phyloP scores from a whole-genome alignment of 2,888 invertebrate genomes.

The Hemaris fuciformis region DNA sequence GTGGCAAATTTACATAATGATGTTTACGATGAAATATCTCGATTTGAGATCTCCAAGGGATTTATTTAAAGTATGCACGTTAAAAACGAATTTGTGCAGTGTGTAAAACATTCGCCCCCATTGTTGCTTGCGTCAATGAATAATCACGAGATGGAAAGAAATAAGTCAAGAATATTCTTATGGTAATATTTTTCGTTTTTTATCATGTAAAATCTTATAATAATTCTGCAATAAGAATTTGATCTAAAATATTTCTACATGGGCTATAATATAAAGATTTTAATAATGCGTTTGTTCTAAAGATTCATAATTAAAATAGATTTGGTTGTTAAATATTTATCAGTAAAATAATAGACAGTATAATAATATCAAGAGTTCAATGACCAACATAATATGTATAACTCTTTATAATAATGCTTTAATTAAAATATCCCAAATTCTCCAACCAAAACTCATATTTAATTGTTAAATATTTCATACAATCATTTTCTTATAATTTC shows the following conservation, averaged over 20 bases:
- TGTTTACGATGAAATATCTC: constrained; percentile 18
- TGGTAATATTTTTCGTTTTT: background rate
- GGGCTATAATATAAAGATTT: too few relatives aligned
- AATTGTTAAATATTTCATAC: background rate
- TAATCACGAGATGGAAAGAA: background rate
- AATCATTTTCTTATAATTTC: background rate
- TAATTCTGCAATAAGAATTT: too few relatives aligned
- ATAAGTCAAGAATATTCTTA: background rate
- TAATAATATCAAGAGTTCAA: too few relatives aligned
- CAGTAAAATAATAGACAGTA: too few relatives aligned
- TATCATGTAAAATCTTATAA: too few relatives aligned
- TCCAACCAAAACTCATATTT: too few relatives aligned
- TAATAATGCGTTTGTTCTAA: too few relatives aligned
- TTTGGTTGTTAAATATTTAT: too few relatives aligned
- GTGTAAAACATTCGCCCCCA: background rate
- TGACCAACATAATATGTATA: too few relatives aligned
- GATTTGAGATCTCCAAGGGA: constrained; percentile 9
- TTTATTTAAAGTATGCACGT: background rate
- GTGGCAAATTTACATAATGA: constrained; percentile 7
- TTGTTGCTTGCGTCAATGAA: background rate
- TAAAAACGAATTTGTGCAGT: background rate
- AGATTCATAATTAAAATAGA: too few relatives aligned
- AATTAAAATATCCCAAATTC: background rate
- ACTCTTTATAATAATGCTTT: too few relatives aligned
- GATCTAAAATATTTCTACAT: too few relatives aligned